Evolutionary conservation across 2,888 invertebrate species (phyloP), one percentile per base, ranked within the genome.

Genomic region (Apodemia mormo): DNA sequence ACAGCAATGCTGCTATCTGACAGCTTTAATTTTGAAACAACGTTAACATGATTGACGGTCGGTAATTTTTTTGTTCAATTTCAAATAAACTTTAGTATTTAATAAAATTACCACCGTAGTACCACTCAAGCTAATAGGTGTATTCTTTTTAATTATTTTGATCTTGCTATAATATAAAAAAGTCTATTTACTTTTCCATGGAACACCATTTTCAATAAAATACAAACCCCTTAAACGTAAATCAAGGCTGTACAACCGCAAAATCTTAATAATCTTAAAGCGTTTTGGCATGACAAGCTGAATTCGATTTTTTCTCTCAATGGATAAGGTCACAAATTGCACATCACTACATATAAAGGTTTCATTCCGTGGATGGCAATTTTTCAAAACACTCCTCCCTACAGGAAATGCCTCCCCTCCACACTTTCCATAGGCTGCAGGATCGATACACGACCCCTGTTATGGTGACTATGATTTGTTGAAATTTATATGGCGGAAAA

Each of bases 361-460:
- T 84, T 82, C 82, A 81, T 76, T 78, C 77, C 81, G 79, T 80
- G 84, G 90, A 88, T 90, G 92, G 90, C 92, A 91, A 92, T 93
- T 93, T 93, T 92, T 92, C 90, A 92, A 91, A 92, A 91, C 90
- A 89, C 85, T 85, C 87, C 84, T 80, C 78, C 81, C 79, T 75
- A 83, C 85, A 86, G 88, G 89, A 88, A 56, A 61, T 61, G 87
- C 85, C 84, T 86, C 82, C 82, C 86, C 88, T 85, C 86, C 84
- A 81, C 82, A 82, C 85, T 88, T 89, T 88, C 90, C 87, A 88
- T 89, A 87, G 89, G 88, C 88, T 84, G 83, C 80, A 79, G 85
- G 91, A 91, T 92, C 92, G 88, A 92, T 92, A 92, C 81, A 78
- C 79, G 82, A 85, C 86, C 87, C 89, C 85, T 82, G 79, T 74